Conservation (phyloP, 2,113 vertebrate species). For the Tursiops truncatus region DNA sequence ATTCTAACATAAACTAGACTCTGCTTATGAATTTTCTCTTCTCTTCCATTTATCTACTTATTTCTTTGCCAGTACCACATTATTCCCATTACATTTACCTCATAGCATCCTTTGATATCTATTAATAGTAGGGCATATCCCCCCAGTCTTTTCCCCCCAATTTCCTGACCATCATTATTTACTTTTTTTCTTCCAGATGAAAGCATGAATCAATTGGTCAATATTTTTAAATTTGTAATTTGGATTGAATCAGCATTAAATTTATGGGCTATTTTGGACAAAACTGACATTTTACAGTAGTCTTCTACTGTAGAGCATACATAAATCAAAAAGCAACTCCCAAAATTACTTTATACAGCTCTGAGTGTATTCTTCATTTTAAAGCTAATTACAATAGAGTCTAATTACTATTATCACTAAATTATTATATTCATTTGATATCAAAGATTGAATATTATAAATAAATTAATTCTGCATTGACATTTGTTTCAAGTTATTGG, state of each 20-base stretch:
- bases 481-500: conserved; percentile 78
- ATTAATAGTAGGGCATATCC: background rate
- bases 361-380: conserved; percentile 70
- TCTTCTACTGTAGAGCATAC: background rate
- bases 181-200: background rate
- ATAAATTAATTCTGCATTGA: conserved; percentile 79
- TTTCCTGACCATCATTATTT: background rate
- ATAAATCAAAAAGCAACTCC: conserved; percentile 55
- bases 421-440: conserved; percentile 74
- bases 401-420: conserved; percentile 80
- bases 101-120: background rate
- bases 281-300: background rate
- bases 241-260: background rate
- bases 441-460: conserved; percentile 76
- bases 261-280: conserved; percentile 10
- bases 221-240: conserved; percentile 2
- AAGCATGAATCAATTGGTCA: conserved; percentile 7
- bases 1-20: background rate
- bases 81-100: background rate
- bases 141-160: too few species aligned
- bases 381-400: conserved; percentile 81
- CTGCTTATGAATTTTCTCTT: background rate
- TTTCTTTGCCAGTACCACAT: background rate
- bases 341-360: conserved; percentile 46
- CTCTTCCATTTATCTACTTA: background rate